phyloP scores from a whole-genome alignment of 1,140 invertebrate genomes.

The Cataglyphis hispanica region DNA sequence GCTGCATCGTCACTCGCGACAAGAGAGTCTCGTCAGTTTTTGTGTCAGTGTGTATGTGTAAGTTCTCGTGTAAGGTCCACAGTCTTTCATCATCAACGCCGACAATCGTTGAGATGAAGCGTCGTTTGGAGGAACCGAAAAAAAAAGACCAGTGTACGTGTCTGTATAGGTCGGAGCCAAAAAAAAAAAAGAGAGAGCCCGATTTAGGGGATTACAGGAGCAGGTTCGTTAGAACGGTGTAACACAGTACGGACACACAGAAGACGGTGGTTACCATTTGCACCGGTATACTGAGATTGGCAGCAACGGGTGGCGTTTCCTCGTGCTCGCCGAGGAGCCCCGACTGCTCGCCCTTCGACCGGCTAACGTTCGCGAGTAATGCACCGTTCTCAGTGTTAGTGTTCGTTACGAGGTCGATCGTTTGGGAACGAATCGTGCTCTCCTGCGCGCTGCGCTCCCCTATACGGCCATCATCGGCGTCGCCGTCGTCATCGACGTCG shows the following conservation, averaged over 20 bases:
- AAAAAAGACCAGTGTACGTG: background rate
- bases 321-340: conserved; percentile 70
- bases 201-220: conserved; percentile 79
- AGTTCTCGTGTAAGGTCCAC: conserved; percentile 23
- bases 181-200: conserved; percentile 9
- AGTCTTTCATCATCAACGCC: conserved; percentile 60
- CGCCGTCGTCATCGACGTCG: background rate
- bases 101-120: conserved; percentile 35
- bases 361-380: conserved; percentile 77
- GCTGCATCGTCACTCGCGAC: conserved; percentile 61
- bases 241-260: conserved; percentile 86
- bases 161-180: conserved; percentile 18
- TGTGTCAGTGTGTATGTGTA: conserved; percentile 20
- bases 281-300: conserved; percentile 83
- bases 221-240: conserved; percentile 85
- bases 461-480: conserved; percentile 26
- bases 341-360: conserved; percentile 76
- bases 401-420: conserved; percentile 71
- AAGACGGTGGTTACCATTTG: conserved; percentile 86
- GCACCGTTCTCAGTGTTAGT: conserved; percentile 75
- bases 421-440: conserved; percentile 74
- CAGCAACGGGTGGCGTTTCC: conserved; percentile 69
- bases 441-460: conserved; percentile 83
- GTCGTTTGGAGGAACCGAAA: background rate
- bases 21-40: conserved; percentile 59